phyloP scores from a whole-genome alignment of 1,140 invertebrate genomes.

The Penaeus chinensis region DNA sequence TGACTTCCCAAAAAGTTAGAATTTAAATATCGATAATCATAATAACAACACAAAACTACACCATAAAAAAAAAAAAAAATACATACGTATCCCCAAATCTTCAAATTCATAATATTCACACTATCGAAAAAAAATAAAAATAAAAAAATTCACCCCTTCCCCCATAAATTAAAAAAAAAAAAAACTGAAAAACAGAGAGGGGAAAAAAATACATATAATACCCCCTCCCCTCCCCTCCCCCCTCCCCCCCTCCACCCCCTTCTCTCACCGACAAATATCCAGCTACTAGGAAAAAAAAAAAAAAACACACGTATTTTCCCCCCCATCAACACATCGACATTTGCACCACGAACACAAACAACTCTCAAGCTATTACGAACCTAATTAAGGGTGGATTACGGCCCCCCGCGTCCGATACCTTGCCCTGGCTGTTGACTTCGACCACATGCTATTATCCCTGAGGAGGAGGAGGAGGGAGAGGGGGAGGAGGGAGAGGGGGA shows the following conservation, averaged over 20 bases:
- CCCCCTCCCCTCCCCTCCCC: no score
- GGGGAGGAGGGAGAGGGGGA: not conserved
- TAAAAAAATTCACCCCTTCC: no score
- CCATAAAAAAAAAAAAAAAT: no score
- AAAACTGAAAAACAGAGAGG: no score
- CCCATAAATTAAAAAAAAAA: no score
- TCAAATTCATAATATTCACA: no score
- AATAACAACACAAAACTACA: no score
- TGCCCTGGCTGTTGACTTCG: not conserved
- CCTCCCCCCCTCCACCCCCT: not conserved
- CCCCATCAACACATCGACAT: slow-evolving; percentile 2
- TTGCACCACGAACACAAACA: slow-evolving; percentile 24
- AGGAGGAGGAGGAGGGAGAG: not conserved
- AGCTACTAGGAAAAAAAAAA: not conserved
- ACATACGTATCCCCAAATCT: no score
- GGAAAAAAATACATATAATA: no score
- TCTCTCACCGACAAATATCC: not conserved
- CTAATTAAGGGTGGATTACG: slow-evolving; percentile 15
- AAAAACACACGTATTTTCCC: not conserved
- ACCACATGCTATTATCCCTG: not conserved
- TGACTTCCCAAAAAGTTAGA: no score
- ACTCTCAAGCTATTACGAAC: slow-evolving; percentile 17
- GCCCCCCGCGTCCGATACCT: not conserved
- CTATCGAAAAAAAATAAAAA: no score
- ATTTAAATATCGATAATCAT: no score